Base-by-base conservation (phyloP, 2,797 vertebrate species). In the Myotis pilosus region DNA sequence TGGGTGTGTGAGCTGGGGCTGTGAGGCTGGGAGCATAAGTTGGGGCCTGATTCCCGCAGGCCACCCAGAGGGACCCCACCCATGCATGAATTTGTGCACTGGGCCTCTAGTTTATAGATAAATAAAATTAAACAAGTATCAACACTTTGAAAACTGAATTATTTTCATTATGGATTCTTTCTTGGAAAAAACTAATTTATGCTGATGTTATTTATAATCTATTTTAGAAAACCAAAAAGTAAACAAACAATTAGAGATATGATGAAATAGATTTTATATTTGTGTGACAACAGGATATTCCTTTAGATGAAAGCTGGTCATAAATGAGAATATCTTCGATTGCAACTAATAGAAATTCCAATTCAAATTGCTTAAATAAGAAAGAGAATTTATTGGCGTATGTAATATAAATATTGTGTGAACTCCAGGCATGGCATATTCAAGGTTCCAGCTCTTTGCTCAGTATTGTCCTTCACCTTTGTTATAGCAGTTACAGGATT, bases 291-390 rank as follows among this genome's bases (percentile, higher is more conserved):
- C 10, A 20, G 3, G 22, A 19, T 28, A 64, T 74, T 68, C 28
- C 30, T 80, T 87, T 74, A 90, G 23, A 75, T 60, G 87, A 84
- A 78, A 60, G 33, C 30, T 60, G 41, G 60, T 23, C 28, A 69
- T 69, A 87, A 60, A 36, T 66, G 41, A 93, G 15, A n/a, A 49
- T 76, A 30, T 69, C 60, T 87, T 84, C 23, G n/a, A 23, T 66
- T 84, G 22, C 5, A 86, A 49, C 8, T 57, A 30, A 25, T 30
- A 55, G 9, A 92, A 72, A 82, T 74, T 78, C 9, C 7, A 88
- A 13, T 72, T 85, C 19, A 95, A 92, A 79, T 8, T 75, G 41
- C 22, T 90, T 95, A 76, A 90, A 75, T 53, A 33, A 83, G 76
- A 68, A 88, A 88, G 19, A 3, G 2, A 75, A 60, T 81, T 51